phyloP scores from a whole-genome alignment of 2,113 vertebrate species.

The Ginglymostoma cirratum region DNA sequence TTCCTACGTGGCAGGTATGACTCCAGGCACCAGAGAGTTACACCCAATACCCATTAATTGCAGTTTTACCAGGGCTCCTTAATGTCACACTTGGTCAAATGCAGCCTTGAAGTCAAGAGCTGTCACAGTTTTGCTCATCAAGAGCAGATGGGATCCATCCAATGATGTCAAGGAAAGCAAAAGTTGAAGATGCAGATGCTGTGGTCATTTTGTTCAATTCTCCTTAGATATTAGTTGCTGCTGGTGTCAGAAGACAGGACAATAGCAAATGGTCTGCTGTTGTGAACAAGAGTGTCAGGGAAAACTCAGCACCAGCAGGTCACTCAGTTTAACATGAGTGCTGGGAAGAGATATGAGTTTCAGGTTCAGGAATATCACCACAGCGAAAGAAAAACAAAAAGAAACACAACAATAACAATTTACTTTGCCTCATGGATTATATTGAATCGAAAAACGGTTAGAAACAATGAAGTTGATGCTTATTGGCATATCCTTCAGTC shows the following conservation, averaged over 20 bases:
- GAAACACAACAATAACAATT: background rate
- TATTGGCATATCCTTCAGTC: constrained; percentile 19
- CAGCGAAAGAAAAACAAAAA: background rate
- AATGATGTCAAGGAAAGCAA: background rate
- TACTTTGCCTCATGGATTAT: constrained; percentile 3
- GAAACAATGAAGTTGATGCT: constrained; percentile 25
- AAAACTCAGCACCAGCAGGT: too few species aligned
- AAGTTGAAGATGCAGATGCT: background rate
- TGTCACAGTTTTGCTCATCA: background rate
- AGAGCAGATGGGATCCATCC: background rate
- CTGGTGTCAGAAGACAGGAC: background rate
- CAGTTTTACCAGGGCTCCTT: too few species aligned
- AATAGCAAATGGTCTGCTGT: background rate
- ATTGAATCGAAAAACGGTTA: constrained; percentile 25
- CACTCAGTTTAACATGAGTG: too few species aligned
- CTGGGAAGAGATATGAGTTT: too few species aligned
- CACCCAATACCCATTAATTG: too few species aligned
- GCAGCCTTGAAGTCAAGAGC: too few species aligned
- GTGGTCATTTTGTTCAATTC: background rate
- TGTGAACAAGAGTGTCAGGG: background rate
- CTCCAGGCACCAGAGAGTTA: too few species aligned
- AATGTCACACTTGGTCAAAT: too few species aligned
- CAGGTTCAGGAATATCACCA: background rate
- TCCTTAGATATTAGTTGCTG: background rate
- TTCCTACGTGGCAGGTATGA: too few species aligned